Evolutionary conservation across 2,888 invertebrate genomes (phyloP), one percentile per base, ranked within the genome.

Genomic region (Polia nebulosa): DNA sequence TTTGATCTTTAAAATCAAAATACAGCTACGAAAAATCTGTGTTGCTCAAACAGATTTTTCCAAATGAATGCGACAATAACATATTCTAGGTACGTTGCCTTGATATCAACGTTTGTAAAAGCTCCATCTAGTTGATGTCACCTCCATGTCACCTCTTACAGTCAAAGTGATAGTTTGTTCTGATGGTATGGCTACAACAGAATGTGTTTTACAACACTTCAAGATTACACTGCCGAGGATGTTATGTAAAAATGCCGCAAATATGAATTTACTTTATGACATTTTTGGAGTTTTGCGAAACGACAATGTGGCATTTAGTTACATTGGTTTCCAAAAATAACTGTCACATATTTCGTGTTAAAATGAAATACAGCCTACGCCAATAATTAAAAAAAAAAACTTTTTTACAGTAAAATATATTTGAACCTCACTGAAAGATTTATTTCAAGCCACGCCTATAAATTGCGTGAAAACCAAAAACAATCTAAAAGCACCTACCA

Each of bases 391-490:
- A 63, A 76, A 5, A 29, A n/a, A 53, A 53, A 3, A 25, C 27
- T 45, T 59, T 72, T 34, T 57, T 57, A 32, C 27, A 65, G 34
- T n/a, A 39, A 44, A 75, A 65, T 53, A 49, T 39, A 65, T 76
- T 75, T 71, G 41, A 44, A n/a, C n/a, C 29, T 41, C 51, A 60
- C 52, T 39, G 57, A 60, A 78, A 53, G 55, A 78, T 68, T 73
- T 63, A 69, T 63, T 68, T 52, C 44, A 34, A 53, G 49, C 9
- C 58, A 17, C 70, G 60, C 70, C 79, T 70, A 62, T 69, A 78
- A 74, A 75, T 78, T 70, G 58, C 41, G 49, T 60, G n/a, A 41
- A 69, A 71, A 71, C 49, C 49, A 59, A 60, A 56, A 64, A 61
- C 44, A 36, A 61, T 53, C 45, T 53, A 44, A 64, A 56, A 52